phyloP scores from a whole-genome alignment of 2,113 vertebrate genomes.

The Crotalus viridis region DNA sequence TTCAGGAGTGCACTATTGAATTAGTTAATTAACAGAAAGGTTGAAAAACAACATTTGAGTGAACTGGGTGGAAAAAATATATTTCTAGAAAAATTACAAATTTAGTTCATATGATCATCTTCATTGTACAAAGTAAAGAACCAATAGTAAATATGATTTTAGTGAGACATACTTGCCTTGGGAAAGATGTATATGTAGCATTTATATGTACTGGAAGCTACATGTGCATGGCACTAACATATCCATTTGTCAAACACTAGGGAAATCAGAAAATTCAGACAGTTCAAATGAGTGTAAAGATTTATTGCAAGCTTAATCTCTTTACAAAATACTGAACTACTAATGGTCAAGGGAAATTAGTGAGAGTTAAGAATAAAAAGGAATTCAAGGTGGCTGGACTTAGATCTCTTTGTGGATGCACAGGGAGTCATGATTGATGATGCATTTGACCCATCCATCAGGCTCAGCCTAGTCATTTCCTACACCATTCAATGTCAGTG shows the following conservation, averaged over 20 bases:
- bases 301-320: background rate
- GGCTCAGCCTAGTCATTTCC: background rate
- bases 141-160: background rate
- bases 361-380: background rate
- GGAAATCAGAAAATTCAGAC: background rate
- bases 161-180: background rate
- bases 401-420: background rate
- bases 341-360: background rate
- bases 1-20: background rate
- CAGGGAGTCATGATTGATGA: background rate
- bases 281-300: background rate
- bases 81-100: background rate
- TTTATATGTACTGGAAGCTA: background rate
- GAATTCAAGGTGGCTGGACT: background rate
- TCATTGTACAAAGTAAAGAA: background rate
- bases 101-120: background rate
- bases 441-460: background rate
- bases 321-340: background rate
- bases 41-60: background rate
- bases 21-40: background rate
- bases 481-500: background rate
- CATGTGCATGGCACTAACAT: background rate
- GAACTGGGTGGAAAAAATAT: background rate
- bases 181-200: background rate
- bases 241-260: too few species aligned